Conservation (phyloP, 2,888 invertebrate genomes). For the Artemia sinica region DNA sequence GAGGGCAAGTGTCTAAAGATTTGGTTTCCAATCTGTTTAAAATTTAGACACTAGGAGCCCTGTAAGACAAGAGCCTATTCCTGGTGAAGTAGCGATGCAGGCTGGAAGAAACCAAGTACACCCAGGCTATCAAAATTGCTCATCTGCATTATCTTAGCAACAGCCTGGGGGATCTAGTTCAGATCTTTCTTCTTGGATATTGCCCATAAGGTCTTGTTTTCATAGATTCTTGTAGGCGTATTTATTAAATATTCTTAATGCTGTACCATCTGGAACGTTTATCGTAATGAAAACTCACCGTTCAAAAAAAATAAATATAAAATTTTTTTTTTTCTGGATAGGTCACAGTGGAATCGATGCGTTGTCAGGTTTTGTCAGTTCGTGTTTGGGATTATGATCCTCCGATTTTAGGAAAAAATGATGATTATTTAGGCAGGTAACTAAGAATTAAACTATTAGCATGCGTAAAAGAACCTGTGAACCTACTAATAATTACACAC, state of each 20-base stretch:
- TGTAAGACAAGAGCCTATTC: too few relatives aligned
- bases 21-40: too few relatives aligned
- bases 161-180: neutral
- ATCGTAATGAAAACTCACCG: too few relatives aligned
- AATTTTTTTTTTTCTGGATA: constrained; percentile 29
- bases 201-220: neutral
- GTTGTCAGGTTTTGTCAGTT: constrained; percentile 53
- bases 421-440: constrained; percentile 41
- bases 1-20: too few relatives aligned
- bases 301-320: too few relatives aligned
- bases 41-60: too few relatives aligned
- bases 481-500: too few relatives aligned
- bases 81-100: too few relatives aligned
- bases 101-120: too few relatives aligned
- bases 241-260: neutral
- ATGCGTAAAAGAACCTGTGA: too few relatives aligned
- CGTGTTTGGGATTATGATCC: constrained; percentile 71
- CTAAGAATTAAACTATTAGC: too few relatives aligned
- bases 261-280: neutral
- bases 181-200: neutral
- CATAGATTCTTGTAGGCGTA: neutral
- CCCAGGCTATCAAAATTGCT: too few relatives aligned
- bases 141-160: neutral
- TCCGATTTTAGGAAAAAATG: constrained; percentile 54
- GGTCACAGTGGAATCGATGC: constrained; percentile 56